Evolutionary conservation across 2,888 invertebrate genomes (phyloP).

Genomic region (Erynnis tages): DNA sequence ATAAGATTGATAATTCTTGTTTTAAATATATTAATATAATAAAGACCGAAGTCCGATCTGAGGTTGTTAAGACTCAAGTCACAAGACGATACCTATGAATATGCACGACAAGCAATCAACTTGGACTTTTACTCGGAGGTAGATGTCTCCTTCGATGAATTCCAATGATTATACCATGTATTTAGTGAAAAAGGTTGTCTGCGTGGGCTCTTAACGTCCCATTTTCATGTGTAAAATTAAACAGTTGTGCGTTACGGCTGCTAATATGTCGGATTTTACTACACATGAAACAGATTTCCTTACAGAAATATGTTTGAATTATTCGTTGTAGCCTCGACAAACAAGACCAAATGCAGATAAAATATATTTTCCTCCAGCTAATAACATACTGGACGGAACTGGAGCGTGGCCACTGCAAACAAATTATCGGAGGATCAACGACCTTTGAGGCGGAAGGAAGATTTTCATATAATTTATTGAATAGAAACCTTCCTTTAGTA

Average conservation of each 20-base stretch:
- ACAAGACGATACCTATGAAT: too few relatives aligned
- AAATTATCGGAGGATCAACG: slow-evolving; percentile 7
- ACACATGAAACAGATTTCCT: slow-evolving; percentile 30
- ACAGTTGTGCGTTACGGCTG: slow-evolving; percentile 28
- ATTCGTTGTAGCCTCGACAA: slow-evolving; percentile 1
- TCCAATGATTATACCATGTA: too few relatives aligned
- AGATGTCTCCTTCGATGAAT: too few relatives aligned
- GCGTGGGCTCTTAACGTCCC: slow-evolving; percentile 40
- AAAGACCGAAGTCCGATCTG: too few relatives aligned
- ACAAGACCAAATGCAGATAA: slow-evolving; percentile 16
- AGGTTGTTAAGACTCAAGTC: too few relatives aligned
- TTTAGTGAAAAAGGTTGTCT: too few relatives aligned
- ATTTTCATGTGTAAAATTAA: slow-evolving; percentile 40
- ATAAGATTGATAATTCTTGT: too few relatives aligned
- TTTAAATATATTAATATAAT: too few relatives aligned
- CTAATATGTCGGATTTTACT: slow-evolving; percentile 24
- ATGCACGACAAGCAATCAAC: too few relatives aligned
- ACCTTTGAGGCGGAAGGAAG: slow-evolving; percentile 1
- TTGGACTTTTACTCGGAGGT: too few relatives aligned
- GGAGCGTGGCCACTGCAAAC: slow-evolving; percentile 10
- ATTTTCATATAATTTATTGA: not conserved
- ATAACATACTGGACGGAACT: slow-evolving; percentile 17
- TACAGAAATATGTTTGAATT: slow-evolving; percentile 21
- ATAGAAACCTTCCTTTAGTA: too few relatives aligned
- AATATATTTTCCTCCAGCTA: slow-evolving; percentile 5